Base-by-base conservation (phyloP, 2,113 vertebrate species). In the Gobiocypris rarus region DNA sequence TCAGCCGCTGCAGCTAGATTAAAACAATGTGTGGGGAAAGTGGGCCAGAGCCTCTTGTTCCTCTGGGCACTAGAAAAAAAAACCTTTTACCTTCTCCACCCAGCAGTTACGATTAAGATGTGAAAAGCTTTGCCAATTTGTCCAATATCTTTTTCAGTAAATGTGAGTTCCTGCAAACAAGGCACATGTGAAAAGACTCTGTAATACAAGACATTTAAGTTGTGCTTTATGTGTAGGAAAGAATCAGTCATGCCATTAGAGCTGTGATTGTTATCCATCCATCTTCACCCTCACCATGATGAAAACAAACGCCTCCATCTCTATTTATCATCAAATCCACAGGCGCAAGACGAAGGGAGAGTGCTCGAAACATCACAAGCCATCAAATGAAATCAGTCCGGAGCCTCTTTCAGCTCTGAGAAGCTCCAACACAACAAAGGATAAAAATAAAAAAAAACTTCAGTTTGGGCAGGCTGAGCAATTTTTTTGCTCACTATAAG, bases 371-470 rank as follows among this genome's bases (percentile, higher is more conserved):
- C 84, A 88, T 89, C 89, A 69, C 87, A 59, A 74, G 54, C 70
- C 85, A 85, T 83, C 54, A 83, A 83, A 86, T 86, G 84, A 82
- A 91, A 90, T 91, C 89, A 89, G 90, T 88, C 85, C 48, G 67
- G 79, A 69, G 71, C 81, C 69, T 48, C 75, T 89, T 88, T 88
- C 85, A 87, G 78, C 85, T 78, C 83, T 2, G 74, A 77, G 81
- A 31, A 2, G 58, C 34, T 83, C 63, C 65, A 50, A 59, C 65
- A 82, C 45, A 82, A 69, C 75, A 82, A 56, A 76, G 85, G 84
- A 73, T 82, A 34, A 2, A 31, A 2, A 31, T 31, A 31, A 31
- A 31, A 1, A 31, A 3, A 31, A 31, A 31, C 31, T 1, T 3
- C 31, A 34, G 74, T 73, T 84, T 65, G n/a, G 75, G 61, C 76